Evolutionary conservation across 2,888 invertebrate species (phyloP), one percentile per base, ranked within the genome.

Genomic region (Sialis lutaria): DNA sequence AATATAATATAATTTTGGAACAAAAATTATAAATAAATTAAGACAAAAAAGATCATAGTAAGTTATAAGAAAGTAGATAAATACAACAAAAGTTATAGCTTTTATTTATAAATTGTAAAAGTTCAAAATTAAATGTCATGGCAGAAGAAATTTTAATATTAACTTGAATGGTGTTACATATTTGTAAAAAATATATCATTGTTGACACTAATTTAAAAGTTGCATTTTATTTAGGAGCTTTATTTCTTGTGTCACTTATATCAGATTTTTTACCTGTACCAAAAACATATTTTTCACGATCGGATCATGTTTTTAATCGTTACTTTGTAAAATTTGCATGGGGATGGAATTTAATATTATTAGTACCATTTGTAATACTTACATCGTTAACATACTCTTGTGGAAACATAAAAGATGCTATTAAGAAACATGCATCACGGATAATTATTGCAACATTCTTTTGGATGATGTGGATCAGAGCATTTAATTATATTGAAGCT

Each of bases 241-340:
- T 93, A 51, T 87, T 93, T 61, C 60, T 88, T 47, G 73, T 90
- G 35, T 93, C 93, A 8, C 68, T 95, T 7, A 71, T 95, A 54
- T 79, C 82, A 8, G 95, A 95, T 64, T 80, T 90, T 53, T 57
- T 80, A 39, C 77, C 86, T 8, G 77, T 89, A 61, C 88, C 92
- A 0, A 86, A 81, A 59, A 75, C 82, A 4, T 93, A 91, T 60
- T 83, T 96, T 57, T 79, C 93, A n/a, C 73, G 88, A 60, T 93
- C 92, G 55, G 83, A 85, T 59, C 97, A 95, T 63, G 60, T 92
- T 44, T 78, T 97, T 46, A 98, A 98, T 65, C 76, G 78, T 55
- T 90, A 86, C 63, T 96, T 97, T 62, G 93, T 96, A 0, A 96
- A 96, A 68, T 78, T 91, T 60, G 93, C 95, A 48, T 98, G 97